phyloP scores from a whole-genome alignment of 1,140 invertebrate genomes.

The Leucophenga varia region DNA sequence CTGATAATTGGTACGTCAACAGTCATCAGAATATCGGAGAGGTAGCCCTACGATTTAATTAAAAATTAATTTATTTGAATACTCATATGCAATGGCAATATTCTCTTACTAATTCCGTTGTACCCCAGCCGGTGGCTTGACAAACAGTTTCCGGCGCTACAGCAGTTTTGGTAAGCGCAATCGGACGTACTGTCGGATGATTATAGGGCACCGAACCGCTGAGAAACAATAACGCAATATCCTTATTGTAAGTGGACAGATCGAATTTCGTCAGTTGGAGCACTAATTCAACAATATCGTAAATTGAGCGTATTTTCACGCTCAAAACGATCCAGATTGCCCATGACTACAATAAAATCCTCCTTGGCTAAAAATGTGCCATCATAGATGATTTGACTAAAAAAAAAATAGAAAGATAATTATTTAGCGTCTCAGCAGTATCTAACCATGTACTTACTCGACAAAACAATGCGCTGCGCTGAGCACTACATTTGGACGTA shows the following conservation, averaged over 20 bases:
- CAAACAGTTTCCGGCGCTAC: conserved; percentile 22
- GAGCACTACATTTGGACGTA: conserved; percentile 44
- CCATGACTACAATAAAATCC: conserved; percentile 42
- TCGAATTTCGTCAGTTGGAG: conserved; percentile 25
- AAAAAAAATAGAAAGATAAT: too few relatives aligned
- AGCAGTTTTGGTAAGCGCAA: conserved; percentile 14
- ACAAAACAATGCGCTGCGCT: conserved; percentile 59
- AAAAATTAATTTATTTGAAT: too few relatives aligned
- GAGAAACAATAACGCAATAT: conserved; percentile 34
- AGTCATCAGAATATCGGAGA: conserved; percentile 34
- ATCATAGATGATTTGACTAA: conserved; percentile 29
- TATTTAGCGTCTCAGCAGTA: too few relatives aligned
- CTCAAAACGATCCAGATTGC: conserved; percentile 45
- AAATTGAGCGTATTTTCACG: conserved; percentile 30
- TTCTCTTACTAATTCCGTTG: conserved; percentile 24
- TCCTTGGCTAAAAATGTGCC: conserved; percentile 32
- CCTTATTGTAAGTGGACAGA: conserved; percentile 29
- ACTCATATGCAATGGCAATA: not conserved
- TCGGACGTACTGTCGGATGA: conserved; percentile 37
- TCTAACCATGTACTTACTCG: conserved; percentile 33
- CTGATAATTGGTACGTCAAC: conserved; percentile 38
- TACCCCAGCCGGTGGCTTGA: conserved; percentile 47
- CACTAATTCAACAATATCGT: conserved; percentile 22
- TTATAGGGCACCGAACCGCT: conserved; percentile 30
- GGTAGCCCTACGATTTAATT: conserved; percentile 14